Conservation (phyloP, 2,797 vertebrate genomes). For the Botia almorhae region DNA sequence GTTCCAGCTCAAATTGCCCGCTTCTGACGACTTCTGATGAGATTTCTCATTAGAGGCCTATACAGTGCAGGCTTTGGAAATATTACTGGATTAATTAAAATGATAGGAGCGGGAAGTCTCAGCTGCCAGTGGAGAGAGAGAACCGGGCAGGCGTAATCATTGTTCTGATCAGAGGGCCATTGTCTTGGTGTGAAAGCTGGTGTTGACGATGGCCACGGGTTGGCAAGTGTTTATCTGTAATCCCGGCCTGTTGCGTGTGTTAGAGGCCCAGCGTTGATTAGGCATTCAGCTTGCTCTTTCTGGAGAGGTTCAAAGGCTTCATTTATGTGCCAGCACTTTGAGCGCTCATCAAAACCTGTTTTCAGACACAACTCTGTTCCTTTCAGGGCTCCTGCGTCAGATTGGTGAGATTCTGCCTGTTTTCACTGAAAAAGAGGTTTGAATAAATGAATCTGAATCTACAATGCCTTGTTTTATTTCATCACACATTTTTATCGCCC, state of each 20-base stretch:
- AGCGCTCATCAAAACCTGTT: constrained; percentile 63
- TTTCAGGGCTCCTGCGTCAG: constrained; percentile 44
- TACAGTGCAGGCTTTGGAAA: constrained; percentile 77
- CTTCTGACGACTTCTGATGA: constrained; percentile 75
- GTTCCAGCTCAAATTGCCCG: constrained; percentile 70
- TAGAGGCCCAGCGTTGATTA: constrained; percentile 66
- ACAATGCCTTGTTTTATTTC: background rate
- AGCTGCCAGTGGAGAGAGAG: constrained; percentile 68
- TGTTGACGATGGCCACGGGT: constrained; percentile 68
- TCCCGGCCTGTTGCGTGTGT: constrained; percentile 66
- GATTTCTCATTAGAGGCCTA: constrained; percentile 79
- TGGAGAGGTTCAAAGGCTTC: constrained; percentile 73
- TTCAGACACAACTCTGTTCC: constrained; percentile 51
- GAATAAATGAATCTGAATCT: background rate
- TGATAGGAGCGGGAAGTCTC: constrained; percentile 75
- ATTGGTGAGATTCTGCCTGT: constrained; percentile 35
- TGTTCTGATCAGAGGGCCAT: constrained; percentile 79
- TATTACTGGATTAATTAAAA: constrained; percentile 83
- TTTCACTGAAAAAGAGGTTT: constrained; percentile 15
- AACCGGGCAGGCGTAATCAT: constrained; percentile 71
- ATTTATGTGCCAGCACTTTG: constrained; percentile 62
- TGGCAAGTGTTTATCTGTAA: constrained; percentile 73
- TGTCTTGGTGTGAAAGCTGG: constrained; percentile 73
- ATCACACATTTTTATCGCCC: background rate
- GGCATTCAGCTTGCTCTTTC: constrained; percentile 68